A percentile compares a stretch with the other conserved stretches of the same genome.
Conservation (phyloP, 2,888 invertebrate species). For the Troides helena region DNA sequence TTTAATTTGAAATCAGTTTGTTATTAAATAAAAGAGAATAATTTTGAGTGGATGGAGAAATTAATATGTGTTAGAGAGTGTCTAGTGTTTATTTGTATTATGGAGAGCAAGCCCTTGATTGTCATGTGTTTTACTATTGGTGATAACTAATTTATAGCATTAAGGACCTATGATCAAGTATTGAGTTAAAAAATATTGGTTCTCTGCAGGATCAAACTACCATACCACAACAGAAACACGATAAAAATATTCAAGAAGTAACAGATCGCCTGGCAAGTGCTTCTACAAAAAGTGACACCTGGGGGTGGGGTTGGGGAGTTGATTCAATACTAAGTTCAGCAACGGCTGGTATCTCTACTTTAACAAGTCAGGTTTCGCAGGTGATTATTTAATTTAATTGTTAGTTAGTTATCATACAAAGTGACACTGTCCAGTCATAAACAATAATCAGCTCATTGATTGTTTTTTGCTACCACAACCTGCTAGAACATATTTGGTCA, state of each 20-base stretch:
- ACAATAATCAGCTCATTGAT: too few relatives aligned
- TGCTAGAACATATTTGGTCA: too few relatives aligned
- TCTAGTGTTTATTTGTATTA: too few relatives aligned
- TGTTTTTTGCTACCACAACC: too few relatives aligned
- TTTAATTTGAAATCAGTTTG: too few relatives aligned
- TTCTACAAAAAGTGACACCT: conserved; percentile 58
- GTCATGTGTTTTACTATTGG: too few relatives aligned
- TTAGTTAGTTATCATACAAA: not conserved
- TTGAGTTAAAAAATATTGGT: not conserved
- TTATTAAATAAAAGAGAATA: too few relatives aligned
- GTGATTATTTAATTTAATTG: conserved; percentile 39
- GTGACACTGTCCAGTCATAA: too few relatives aligned
- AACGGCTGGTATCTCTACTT: conserved; percentile 86
- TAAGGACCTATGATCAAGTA: not conserved
- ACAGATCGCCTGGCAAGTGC: conserved; percentile 53
- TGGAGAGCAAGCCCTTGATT: too few relatives aligned
- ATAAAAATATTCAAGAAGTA: conserved; percentile 52
- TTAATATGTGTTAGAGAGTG: too few relatives aligned
- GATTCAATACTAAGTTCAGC: conserved; percentile 88
- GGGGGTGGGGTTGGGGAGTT: conserved; percentile 87
- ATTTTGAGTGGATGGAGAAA: too few relatives aligned
- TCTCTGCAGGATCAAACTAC: conserved; percentile 4
- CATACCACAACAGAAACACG: conserved; percentile 33
- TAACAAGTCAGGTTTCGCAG: conserved; percentile 88
- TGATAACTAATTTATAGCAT: too few relatives aligned